phyloP scores from a whole-genome alignment of 2,797 vertebrate species.

The Lates japonicus region DNA sequence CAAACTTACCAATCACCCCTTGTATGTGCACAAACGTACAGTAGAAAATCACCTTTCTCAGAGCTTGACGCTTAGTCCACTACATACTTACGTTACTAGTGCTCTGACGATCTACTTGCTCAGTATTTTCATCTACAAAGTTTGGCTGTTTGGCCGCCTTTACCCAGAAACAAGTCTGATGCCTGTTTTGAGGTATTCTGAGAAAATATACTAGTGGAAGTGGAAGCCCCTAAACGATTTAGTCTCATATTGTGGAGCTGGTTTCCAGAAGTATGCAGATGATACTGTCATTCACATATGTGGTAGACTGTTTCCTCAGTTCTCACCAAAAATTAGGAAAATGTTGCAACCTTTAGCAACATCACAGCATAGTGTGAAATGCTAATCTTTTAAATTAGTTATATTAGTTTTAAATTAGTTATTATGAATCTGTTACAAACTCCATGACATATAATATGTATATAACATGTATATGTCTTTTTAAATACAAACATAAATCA shows the following conservation, averaged over 20 bases:
- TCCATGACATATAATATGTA: not conserved
- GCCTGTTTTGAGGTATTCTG: not conserved
- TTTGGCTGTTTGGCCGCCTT: not conserved
- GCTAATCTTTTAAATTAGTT: not conserved
- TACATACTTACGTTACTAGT: not conserved
- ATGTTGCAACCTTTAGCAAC: not conserved
- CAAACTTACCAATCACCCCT: too few species aligned
- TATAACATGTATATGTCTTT: not conserved
- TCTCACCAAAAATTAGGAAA: not conserved
- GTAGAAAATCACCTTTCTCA: constrained; percentile 2
- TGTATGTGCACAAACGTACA: constrained; percentile 5
- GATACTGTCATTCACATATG: constrained; percentile 6
- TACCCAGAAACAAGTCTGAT: not conserved
- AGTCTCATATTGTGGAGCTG: not conserved
- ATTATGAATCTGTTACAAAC: not conserved
- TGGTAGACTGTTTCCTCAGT: not conserved
- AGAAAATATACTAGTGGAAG: not conserved
- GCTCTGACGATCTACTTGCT: not conserved
- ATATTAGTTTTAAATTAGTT: not conserved
- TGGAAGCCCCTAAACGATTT: not conserved
- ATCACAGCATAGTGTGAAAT: not conserved
- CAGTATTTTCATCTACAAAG: constrained; percentile 10
- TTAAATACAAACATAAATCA: not conserved
- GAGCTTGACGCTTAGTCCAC: constrained; percentile 3
- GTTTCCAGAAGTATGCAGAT: constrained; percentile 12